Conservation (phyloP, 2,797 vertebrate genomes). For the Scolopax bukidnonensis region DNA sequence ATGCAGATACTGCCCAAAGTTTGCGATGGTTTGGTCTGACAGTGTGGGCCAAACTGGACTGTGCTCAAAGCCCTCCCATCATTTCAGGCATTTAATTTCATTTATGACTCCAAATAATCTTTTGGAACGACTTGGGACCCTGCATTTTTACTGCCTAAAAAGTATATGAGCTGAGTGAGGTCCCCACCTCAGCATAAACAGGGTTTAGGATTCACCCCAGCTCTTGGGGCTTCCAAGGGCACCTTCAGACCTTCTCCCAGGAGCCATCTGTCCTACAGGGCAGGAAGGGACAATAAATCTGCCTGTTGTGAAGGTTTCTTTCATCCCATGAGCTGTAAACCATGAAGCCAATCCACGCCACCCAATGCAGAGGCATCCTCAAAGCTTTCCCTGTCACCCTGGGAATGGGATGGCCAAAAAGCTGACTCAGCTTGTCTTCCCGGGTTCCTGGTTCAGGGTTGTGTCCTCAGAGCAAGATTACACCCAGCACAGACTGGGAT, state of each 20-base stretch:
- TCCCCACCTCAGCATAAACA: not conserved
- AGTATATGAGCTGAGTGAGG: not conserved
- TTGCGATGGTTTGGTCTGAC: not conserved
- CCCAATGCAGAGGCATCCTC: not conserved
- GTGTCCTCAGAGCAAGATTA: not conserved
- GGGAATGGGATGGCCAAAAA: not conserved
- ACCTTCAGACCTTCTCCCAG: not conserved
- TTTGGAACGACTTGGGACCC: not conserved
- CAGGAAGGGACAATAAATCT: not conserved
- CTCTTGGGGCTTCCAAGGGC: not conserved
- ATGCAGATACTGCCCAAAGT: not conserved
- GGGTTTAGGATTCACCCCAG: not conserved
- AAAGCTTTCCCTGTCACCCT: not conserved
- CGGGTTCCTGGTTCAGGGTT: not conserved
- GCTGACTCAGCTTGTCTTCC: not conserved
- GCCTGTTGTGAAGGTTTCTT: rapidly evolving
- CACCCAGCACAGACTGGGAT: not conserved
- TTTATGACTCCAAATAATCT: not conserved
- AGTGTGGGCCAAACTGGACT: not conserved
- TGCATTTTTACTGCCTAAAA: not conserved
- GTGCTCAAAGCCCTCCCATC: not conserved
- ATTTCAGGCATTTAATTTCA: not conserved
- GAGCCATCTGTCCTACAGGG: not conserved
- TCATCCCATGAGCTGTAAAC: not conserved
- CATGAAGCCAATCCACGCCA: not conserved